Evolutionary conservation across 1,140 invertebrate genomes (phyloP), one percentile per base, ranked within the genome.

Genomic region (Acromyrmex charruanus): DNA sequence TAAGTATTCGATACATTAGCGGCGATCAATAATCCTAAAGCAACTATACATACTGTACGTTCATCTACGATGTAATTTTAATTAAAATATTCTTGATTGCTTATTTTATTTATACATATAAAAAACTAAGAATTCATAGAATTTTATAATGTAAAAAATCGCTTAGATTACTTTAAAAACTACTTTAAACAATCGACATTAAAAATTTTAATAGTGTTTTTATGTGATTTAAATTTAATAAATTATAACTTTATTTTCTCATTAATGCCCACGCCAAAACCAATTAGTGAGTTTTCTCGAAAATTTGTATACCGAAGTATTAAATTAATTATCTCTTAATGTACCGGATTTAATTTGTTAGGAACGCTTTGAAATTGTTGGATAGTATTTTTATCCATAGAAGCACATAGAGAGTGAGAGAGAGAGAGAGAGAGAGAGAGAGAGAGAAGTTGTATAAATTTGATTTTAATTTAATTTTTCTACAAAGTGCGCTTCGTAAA

Each of bases 241-340:
- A 74, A 44, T 21, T 69, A 21, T 18, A 71, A 82, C 53, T 82
- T 72, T 44, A 82, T 72, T 72, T 69, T 55, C 5, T n/a, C 18
- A 59, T 61, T 18, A 39, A 49, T 49, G 10, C 12, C 39, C 51
- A 31, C 6, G 7, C 16, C 9, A n/a, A 3, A 16, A n/a, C 6
- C 18, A 21, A 31, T 81, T 39, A 14, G 18, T 3, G 65, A 71
- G 12, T 21, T 59, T 31, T 16, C 68, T 72, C n/a, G 25, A 14
- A 31, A 82, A 44, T 82, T 82, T 74, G 7, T 72, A 44, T 28
- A 44, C 21, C 25, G 0, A 49, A 55, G 53, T 28, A 72, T 82
- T 49, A 18, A 82, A 44, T 81, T 81, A 58, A 81, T 82, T 61
- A 49, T 21, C 16, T 25, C 25, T 21, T 71, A 16, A 49, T 58